A percentile compares a stretch with the other conserved stretches of the same genome.
Evolutionary conservation across 1,140 invertebrate genomes (phyloP).

Genomic region (Tetramorium alpestre): DNA sequence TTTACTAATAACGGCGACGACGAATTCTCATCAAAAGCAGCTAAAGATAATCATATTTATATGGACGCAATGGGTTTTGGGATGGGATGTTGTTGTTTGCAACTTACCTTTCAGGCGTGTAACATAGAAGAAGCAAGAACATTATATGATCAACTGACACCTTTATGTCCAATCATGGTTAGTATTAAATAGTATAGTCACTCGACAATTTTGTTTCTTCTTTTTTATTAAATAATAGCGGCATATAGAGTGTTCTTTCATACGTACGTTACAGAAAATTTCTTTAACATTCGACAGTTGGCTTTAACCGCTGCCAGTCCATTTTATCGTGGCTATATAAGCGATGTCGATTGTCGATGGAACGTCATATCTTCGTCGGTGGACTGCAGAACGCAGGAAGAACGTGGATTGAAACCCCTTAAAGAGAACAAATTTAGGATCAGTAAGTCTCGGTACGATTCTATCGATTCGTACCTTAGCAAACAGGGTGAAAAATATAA

Average conservation of each 20-base stretch:
- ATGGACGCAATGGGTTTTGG: slow-evolving; percentile 99
- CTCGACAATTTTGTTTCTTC: background rate
- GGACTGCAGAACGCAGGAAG: slow-evolving; percentile 97
- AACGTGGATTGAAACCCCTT: slow-evolving; percentile 93
- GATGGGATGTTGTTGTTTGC: slow-evolving; percentile 99
- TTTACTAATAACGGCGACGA: slow-evolving; percentile 89
- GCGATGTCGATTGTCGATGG: slow-evolving; percentile 99
- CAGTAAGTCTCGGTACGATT: slow-evolving; percentile 98
- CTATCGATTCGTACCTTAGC: slow-evolving; percentile 98
- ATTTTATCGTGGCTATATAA: slow-evolving; percentile 96
- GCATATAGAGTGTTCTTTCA: slow-evolving; percentile 67
- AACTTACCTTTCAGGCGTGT: slow-evolving; percentile 98
- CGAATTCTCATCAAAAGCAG: slow-evolving; percentile 88
- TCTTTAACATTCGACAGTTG: slow-evolving; percentile 88
- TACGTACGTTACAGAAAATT: slow-evolving; percentile 77
- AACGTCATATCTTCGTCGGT: slow-evolving; percentile 97
- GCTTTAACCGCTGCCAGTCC: slow-evolving; percentile 98
- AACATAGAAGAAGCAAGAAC: slow-evolving; percentile 98
- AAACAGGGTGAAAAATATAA: slow-evolving; percentile 95
- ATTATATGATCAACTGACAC: slow-evolving; percentile 98
- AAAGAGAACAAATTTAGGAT: slow-evolving; percentile 94
- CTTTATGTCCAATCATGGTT: slow-evolving; percentile 99
- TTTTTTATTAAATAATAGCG: slow-evolving; percentile 33
- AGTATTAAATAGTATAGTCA: slow-evolving; percentile 68
- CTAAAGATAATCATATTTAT: slow-evolving; percentile 94